Conservation (phyloP, 2,797 vertebrate species). For the Danio albolineatus region DNA sequence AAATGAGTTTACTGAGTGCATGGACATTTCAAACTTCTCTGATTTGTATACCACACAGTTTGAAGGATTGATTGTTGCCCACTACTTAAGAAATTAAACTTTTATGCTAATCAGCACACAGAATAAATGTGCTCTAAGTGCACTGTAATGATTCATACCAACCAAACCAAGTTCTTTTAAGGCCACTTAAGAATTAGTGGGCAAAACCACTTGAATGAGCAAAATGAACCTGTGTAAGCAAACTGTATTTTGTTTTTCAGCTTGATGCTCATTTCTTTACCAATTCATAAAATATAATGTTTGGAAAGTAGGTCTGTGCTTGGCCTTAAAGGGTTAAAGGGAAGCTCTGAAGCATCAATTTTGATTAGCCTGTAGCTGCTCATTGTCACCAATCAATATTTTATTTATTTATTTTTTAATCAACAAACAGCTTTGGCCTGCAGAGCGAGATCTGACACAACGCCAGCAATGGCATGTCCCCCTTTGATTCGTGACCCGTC, state of each 20-base stretch:
- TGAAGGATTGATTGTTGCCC: not conserved
- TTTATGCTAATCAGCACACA: conserved; percentile 7
- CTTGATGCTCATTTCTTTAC: not conserved
- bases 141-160: conserved; percentile 1
- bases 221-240: not conserved
- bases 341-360: conserved; percentile 56
- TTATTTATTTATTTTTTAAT: conserved; percentile 57
- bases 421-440: conserved; percentile 56
- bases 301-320: not conserved
- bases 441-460: conserved; percentile 52
- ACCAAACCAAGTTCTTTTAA: not conserved
- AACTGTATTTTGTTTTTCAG: not conserved
- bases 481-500: conserved; percentile 61
- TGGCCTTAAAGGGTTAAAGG: not conserved
- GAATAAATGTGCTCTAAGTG: conserved; percentile 19
- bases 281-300: not conserved
- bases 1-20: not conserved
- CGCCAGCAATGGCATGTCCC: conserved; percentile 58
- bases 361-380: conserved; percentile 63
- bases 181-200: not conserved
- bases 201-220: not conserved
- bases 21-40: not conserved
- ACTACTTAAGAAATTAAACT: conserved; percentile 3
- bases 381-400: conserved; percentile 69
- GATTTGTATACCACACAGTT: not conserved